Base-by-base conservation (phyloP, 2,888 invertebrate species). In the Cylindroiulus punctatus region DNA sequence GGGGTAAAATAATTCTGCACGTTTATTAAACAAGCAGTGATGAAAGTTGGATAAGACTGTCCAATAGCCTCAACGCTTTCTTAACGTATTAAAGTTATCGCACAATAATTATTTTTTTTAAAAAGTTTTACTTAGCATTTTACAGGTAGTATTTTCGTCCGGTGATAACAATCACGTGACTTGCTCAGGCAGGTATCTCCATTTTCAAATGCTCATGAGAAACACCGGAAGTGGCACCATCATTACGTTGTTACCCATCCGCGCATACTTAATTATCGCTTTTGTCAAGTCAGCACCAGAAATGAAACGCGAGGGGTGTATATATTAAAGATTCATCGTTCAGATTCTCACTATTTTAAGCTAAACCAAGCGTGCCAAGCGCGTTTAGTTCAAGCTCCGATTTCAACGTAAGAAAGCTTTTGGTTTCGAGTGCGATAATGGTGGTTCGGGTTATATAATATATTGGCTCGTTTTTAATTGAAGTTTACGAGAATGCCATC, bases 381-480 rank as follows among this genome's bases (percentile, higher is more conserved):
- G 14, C 14, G 76, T 76, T 76, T 12, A 30, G 76, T 26, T 65
- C 65, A 26, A 2, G 65, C 76, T 76, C 76, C 30, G 14, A 76
- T 76, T 76, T 76, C 76, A 30, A 76, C 76, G 26, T 76, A 76
- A 76, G 76, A 76, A 76, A 76, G 76, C 76, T 76, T 76, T 76
- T 76, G 76, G 76, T 76, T 76, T 76, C 30, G 76, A 76, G 76
- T 30, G 76, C 26, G 76, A 76, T 76, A 76, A 76, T 76, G 76
- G 76, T 17, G 76, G 76, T 76, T 76, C 76, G 76, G 76, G 76
- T 76, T 76, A 12, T 76, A 76, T 76, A 76, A 76, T 76, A 76
- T 76, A 76, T 76, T 76, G 76, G 76, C 76, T 30, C 76, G 76
- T 76, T 76, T 76, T 76, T 65, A 76, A 76, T 76, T 76, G 76